These are phyloP conservation scores for Erythrolamprus reginae DNA, from an alignment of 2,113 vertebrate genomes.

Conservation along the genomic window DNA sequence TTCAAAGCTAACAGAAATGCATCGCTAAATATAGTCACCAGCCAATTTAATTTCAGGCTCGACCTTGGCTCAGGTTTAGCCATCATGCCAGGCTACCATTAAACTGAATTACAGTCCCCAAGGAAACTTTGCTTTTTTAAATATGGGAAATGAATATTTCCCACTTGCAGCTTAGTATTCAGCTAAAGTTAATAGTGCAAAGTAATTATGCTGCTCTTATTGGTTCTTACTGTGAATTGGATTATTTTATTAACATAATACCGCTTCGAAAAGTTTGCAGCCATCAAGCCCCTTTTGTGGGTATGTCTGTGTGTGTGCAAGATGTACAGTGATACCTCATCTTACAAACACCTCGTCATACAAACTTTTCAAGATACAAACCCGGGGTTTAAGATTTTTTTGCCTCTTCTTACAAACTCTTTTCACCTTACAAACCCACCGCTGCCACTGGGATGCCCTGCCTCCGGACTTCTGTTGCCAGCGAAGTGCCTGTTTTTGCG, in stretches of 20 bases:
- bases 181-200: neutral
- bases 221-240: neutral
- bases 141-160: neutral
- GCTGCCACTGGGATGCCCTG: too few species aligned
- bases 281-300: neutral
- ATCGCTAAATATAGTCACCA: neutral
- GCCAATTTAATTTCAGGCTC: slow-evolving; percentile 1
- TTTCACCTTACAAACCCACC: too few species aligned
- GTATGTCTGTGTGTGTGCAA: too few species aligned
- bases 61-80: slow-evolving; percentile 2
- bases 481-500: too few species aligned
- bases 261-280: neutral
- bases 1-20: slow-evolving; percentile 9
- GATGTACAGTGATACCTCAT: too few species aligned
- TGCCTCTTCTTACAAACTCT: too few species aligned
- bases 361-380: too few species aligned
- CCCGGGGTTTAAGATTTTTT: too few species aligned
- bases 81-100: neutral
- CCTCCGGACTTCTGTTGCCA: too few species aligned
- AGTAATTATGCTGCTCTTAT: neutral
- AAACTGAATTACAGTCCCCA: slow-evolving; percentile 20
- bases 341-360: too few species aligned
- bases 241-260: neutral
- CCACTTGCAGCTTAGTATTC: neutral
- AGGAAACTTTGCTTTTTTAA: neutral